These are phyloP conservation scores for Brevimyrus niger DNA, from an alignment of 2,113 vertebrate genomes.

Conservation along the genomic window DNA sequence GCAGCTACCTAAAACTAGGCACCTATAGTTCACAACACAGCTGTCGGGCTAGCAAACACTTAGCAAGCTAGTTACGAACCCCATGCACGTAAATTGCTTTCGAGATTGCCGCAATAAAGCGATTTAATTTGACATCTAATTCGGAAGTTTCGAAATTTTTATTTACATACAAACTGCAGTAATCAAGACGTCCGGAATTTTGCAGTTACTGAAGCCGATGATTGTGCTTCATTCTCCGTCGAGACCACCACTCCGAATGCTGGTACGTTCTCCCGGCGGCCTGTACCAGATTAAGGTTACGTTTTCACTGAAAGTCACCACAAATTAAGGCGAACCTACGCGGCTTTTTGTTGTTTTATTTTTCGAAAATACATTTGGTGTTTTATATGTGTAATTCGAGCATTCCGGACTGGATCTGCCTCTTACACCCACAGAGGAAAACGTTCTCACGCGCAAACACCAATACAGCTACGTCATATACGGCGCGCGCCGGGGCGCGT, in stretches of 20 bases:
- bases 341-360: background rate
- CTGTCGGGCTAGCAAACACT: conserved; percentile 3
- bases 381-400: background rate
- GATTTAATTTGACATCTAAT: background rate
- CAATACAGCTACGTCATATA: conserved; percentile 13
- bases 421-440: background rate
- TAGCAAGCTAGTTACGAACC: background rate
- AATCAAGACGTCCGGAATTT: conserved; percentile 10
- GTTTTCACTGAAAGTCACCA: background rate
- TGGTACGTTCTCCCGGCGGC: background rate
- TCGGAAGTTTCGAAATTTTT: background rate
- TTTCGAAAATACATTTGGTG: background rate
- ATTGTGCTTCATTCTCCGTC: conserved; percentile 21
- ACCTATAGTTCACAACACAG: background rate
- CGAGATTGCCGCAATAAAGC: background rate
- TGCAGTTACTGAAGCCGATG: conserved; percentile 20
- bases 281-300: background rate
- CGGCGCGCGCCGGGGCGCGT: conserved; percentile 6
- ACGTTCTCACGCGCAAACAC: background rate
- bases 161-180: conserved; percentile 11
- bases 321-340: background rate
- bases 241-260: conserved; percentile 5
- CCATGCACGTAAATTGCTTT: background rate
- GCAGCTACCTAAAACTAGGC: background rate
- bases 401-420: background rate